These are phyloP conservation scores for Balearica regulorum DNA, from an alignment of 2,797 vertebrate species.

Conservation along the genomic window DNA sequence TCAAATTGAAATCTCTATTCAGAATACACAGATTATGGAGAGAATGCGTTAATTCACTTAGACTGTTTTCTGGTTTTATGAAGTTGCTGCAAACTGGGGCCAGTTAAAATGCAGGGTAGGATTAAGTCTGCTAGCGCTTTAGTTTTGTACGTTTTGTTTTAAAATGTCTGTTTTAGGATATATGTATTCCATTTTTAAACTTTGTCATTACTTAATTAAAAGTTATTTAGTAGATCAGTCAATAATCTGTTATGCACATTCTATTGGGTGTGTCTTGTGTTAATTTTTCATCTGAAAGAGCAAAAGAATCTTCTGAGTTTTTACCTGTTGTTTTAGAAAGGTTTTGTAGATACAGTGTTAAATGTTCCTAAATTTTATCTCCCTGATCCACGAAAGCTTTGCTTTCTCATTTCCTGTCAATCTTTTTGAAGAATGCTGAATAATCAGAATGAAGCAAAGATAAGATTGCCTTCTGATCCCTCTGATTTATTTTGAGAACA, in stretches of 20 bases:
- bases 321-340: not conserved
- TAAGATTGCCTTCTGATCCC: slow-evolving; percentile 7
- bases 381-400: not conserved
- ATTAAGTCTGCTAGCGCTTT: not conserved
- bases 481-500: slow-evolving; percentile 34
- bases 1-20: not conserved
- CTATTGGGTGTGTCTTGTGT: not conserved
- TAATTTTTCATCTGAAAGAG: not conserved
- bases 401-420: slow-evolving; percentile 28
- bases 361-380: not conserved
- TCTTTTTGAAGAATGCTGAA: slow-evolving; percentile 25
- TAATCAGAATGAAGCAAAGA: slow-evolving; percentile 24
- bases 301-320: not conserved
- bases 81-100: not conserved
- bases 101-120: not conserved
- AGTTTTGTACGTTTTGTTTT: not conserved
- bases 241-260: not conserved
- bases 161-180: not conserved
- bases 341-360: not conserved
- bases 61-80: not conserved
- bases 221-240: not conserved
- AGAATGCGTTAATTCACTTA: not conserved
- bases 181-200: not conserved
- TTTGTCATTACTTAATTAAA: not conserved
- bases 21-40: not conserved